Conservation (phyloP, 2,113 vertebrate species). For the Paralichthys olivaceus region DNA sequence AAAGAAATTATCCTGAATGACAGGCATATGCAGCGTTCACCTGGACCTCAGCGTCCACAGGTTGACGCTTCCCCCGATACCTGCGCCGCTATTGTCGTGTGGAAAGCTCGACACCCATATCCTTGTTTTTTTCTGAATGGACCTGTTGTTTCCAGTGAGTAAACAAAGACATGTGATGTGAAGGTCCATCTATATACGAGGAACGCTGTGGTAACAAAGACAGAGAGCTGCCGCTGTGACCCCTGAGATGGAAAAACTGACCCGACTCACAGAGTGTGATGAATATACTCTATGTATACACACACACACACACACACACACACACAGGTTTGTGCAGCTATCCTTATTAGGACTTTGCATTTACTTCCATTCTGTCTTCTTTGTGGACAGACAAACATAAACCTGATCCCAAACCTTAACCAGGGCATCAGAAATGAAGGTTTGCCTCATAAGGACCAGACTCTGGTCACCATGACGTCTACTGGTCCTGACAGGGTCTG, state of each 20-base stretch:
- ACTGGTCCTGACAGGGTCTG: too few species aligned
- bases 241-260: conserved; percentile 42
- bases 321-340: neutral
- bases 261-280: conserved; percentile 48
- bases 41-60: neutral
- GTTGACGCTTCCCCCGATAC: neutral
- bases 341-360: neutral
- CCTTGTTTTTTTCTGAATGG: conserved; percentile 38
- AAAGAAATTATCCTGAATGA: neutral
- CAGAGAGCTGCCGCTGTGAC: conserved; percentile 35
- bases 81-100: conserved; percentile 7
- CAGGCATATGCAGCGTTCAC: neutral
- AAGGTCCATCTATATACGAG: conserved; percentile 1
- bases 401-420: too few species aligned
- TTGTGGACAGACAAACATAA: neutral
- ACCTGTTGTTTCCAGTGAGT: conserved; percentile 43
- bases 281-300: conserved; percentile 38
- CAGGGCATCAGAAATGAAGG: too few species aligned
- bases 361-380: neutral
- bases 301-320: conserved; percentile 15
- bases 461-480: too few species aligned
- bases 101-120: conserved; percentile 32
- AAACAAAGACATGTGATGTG: conserved; percentile 55
- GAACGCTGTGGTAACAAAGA: conserved; percentile 46
- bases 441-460: too few species aligned